Base-by-base conservation (phyloP, 2,113 vertebrate genomes). In the Neomonachus schauinslandi region DNA sequence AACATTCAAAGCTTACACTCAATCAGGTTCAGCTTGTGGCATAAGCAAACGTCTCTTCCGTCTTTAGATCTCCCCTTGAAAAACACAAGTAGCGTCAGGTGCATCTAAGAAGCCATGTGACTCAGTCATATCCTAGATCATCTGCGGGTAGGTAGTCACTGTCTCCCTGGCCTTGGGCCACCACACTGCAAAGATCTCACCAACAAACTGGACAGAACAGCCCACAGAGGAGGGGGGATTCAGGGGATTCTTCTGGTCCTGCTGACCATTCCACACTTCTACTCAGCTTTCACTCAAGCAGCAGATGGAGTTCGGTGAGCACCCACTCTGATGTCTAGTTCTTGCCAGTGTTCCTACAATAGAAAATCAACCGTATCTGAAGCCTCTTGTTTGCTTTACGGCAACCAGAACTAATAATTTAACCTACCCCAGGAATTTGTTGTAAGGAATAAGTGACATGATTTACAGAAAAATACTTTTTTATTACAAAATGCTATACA, bases 401-500 rank as follows among this genome's bases (percentile, higher is more conserved):
- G 21, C 28, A 89, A 88, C 53, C 16, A 95, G 22, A 85, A 53
- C 53, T 55, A 81, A 74, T 85, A 33, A 59, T 42, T 42, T 65
- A 84, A 91, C 65, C 39, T 55, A 46, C 57, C 55, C 24, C 55
- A 65, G 51, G 46, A 22, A 72, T 80, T 72, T 36, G 51, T 33
- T 87, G 33, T 83, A 33, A 88, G 80, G 94, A 83, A 65, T 51
- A 91, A 94, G 84, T 57, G 22, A 61, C 28, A 71, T 21, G 1
- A 51, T 85, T 5, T 82, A 71, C 22, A 28, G 10, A 42, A 72
- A 65, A 87, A 71, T 55, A 7, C 33, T 19, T 96, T 57, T 74
- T 4, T 59, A 63, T 85, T 72, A 80, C 46, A 84, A 83, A 97
- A 95, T 65, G 28, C 16, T 88, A 28, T 63, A 28, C 26, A 96